Evolutionary conservation across 1,140 invertebrate species (phyloP), one percentile per base, ranked within the genome.

Genomic region (Myzus persicae): DNA sequence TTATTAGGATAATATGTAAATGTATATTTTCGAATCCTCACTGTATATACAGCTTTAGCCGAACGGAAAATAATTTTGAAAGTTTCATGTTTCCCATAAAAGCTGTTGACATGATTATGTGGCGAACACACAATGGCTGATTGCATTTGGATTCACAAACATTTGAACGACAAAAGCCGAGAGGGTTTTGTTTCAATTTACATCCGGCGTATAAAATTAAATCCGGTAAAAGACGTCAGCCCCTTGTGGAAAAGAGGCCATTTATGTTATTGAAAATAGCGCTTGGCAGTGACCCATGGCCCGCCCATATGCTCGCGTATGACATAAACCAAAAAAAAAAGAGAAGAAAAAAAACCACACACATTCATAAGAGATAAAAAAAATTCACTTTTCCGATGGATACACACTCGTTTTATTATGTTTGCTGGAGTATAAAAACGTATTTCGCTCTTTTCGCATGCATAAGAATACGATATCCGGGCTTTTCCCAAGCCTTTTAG

Each of bases 341-440:
- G 51, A 38, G 2, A 89, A 38, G 20, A 54, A 38, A 2, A 54
- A 90, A 38, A 90, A 38, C 20, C 11, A 89, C n/a, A 87, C 42
- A 36, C 31, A n/a, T 44, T 87, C 6, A 24, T 8, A 26, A 26
- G 22, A 91, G 90, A 91, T 84, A 84, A 93, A 51, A 93, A 92
- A 84, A 93, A 93, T 67, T 90, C 89, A 90, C 51, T 90, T 90
- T 90, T 82, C 88, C 88, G 88, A 89, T 46, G 88, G 48, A 89
- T 89, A 89, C 48, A 38, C 44, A 36, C 91, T 38, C 76, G 90
- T 91, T 46, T 93, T 93, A 93, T 93, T 93, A 93, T 93, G 91
- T 93, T 67, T 93, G 91, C 8, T 85, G n/a, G 81, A 93, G 91
- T 93, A 93, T 93, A 48, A 93, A 93, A 93, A 93, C 81, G 46